Base-by-base conservation (phyloP, 2,113 vertebrate genomes). In the Reinhardtius hippoglossoides region DNA sequence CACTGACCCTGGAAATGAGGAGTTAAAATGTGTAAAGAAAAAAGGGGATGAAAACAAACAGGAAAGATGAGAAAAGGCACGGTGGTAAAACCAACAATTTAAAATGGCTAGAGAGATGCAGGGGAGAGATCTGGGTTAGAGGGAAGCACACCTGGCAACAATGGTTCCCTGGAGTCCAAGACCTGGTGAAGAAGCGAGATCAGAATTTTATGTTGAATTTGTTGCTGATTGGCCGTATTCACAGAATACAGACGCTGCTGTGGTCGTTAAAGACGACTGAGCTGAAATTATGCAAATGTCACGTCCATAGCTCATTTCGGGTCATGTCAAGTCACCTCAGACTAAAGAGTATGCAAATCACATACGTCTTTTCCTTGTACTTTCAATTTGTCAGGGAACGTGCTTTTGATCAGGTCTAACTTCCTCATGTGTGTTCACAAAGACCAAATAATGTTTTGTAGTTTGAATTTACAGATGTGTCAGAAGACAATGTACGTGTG, bases 111-210 rank as follows among this genome's bases (percentile, higher is more conserved):
- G 57, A 81, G 31, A 54, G 60, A 77, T 35, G 80, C 44, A 71
- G n/a, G 54, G 58, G 23, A 37, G 26, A 37, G 60, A 27, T 75
- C 64, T 82, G 37, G 61, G 27, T 65, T 65, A 27, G 31, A 56
- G 55, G 46, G n/a, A 90, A 87, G 85, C 94, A 95, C 92, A 96
- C 96, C 96, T 96, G 94, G 87, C 80, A 96, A 90, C 88, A 97
- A 95, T 91, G 94, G 95, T 89, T 95, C 94, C 93, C 93, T 95
- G 91, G 93, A 94, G 81, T 97, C 95, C 95, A 89, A 95, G 37
- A 96, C 95, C 95, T 96, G 92, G 89, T 92, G 87, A 92, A 93
- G 90, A 94, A 93, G 82, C 69, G 70, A 90, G 44, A 82, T 89
- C 71, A 92, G 62, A 84, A 85, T 65, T 68, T 42, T 60, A 52